Percentiles rank a stretch among this genome's conserved stretches.
phyloP scores from a whole-genome alignment of 2,113 vertebrate genomes.

The Cyprinodon variegatus region DNA sequence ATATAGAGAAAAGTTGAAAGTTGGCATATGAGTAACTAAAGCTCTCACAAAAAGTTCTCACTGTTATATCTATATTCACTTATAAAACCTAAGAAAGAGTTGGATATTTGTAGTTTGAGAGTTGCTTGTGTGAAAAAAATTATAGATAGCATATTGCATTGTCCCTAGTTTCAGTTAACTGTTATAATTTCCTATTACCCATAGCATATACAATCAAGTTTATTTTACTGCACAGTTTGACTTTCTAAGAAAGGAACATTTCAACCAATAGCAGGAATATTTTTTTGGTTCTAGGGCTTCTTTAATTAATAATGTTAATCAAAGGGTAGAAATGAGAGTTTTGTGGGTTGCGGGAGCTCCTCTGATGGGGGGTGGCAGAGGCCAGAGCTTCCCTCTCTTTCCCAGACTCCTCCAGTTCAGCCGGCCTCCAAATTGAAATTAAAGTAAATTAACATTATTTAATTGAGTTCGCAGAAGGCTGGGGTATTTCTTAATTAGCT shows the following conservation, averaged over 20 bases:
- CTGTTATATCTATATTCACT: slow-evolving; percentile 58
- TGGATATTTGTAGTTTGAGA: slow-evolving; percentile 10
- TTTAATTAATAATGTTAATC: slow-evolving; percentile 72
- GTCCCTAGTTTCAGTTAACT: neutral
- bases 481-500: slow-evolving; percentile 82
- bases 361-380: slow-evolving; percentile 61
- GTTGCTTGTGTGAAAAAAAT: neutral
- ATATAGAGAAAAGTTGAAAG: slow-evolving; percentile 75
- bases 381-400: slow-evolving; percentile 65
- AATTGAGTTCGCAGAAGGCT: slow-evolving; percentile 83
- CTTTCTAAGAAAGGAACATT: neutral
- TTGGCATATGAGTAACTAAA: slow-evolving; percentile 29
- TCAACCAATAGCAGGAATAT: neutral
- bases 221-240: neutral
- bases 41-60: slow-evolving; percentile 54
- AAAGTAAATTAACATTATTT: slow-evolving; percentile 84
- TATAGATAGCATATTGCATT: neutral
- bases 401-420: slow-evolving; percentile 63
- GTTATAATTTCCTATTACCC: neutral
- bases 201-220: neutral
- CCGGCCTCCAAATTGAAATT: slow-evolving; percentile 79
- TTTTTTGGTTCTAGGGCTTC: slow-evolving; percentile 54
- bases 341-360: slow-evolving; percentile 57
- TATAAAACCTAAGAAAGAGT: slow-evolving; percentile 31
- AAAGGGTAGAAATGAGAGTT: slow-evolving; percentile 74